phyloP scores from a whole-genome alignment of 2,888 invertebrate genomes.

The Tachina grossa region DNA sequence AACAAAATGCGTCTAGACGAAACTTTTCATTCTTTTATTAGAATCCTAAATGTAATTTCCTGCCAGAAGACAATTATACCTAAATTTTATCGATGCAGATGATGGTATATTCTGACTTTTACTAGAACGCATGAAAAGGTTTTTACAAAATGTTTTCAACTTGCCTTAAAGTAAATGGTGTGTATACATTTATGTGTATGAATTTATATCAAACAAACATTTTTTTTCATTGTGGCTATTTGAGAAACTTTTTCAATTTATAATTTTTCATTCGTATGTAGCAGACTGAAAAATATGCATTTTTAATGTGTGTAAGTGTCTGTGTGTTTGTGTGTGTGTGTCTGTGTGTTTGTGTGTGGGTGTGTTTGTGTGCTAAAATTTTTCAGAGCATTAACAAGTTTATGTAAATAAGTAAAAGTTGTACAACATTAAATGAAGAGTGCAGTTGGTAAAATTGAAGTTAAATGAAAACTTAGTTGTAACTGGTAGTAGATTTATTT shows the following conservation, averaged over 20 bases:
- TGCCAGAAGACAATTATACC: too few species aligned
- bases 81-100: too few species aligned
- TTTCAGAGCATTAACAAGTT: constrained; percentile 12
- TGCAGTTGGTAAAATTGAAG: constrained; percentile 29
- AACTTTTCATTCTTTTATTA: too few species aligned
- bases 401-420: constrained; percentile 43
- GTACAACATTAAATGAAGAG: constrained; percentile 43
- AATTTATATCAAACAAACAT: neutral
- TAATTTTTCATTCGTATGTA: constrained; percentile 40
- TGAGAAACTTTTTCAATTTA: constrained; percentile 31
- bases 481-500: constrained; percentile 26
- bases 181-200: neutral
- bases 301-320: neutral
- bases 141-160: too few species aligned
- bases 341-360: too few species aligned
- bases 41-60: too few species aligned
- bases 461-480: constrained; percentile 22
- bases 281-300: constrained; percentile 37
- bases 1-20: too few species aligned
- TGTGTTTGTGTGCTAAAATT: neutral
- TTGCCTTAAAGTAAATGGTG: neutral
- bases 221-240: constrained; percentile 13
- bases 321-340: too few species aligned
- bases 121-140: too few species aligned
- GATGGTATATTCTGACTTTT: too few species aligned